Evolutionary conservation across 2,888 invertebrate species (phyloP), one percentile per base, ranked within the genome.

Genomic region (Gryllus longicercus): DNA sequence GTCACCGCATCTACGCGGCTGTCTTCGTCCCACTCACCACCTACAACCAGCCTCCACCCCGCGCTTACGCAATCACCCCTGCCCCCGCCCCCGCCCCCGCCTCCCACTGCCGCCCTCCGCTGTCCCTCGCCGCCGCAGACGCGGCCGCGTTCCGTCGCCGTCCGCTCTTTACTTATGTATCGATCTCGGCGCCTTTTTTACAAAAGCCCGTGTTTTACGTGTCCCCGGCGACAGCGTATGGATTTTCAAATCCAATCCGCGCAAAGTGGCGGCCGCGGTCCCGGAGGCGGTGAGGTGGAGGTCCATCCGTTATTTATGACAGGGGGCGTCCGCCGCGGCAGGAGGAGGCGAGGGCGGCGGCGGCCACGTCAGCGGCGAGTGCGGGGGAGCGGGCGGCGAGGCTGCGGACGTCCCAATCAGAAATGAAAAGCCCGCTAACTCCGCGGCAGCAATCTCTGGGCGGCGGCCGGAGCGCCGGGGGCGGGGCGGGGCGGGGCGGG

Each of bases 181-280:
- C 63, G 63, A 63, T 63, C 63, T 63, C 63, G 63, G 63, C 63
- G 63, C 63, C 63, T 63, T 63, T 63, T 63, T 63, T 63, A 63
- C 63, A 63, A 63, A 63, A 63, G 63, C 63, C 63, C 63, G 63
- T 18, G 63, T 63, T 63, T 63, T 63, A 63, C 63, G 63, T 63
- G 63, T 63, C 63, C 63, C 63, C 63, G 63, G 63, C 63, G 63
- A 63, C 63, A n/a, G 63, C 63, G 63, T 63, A 63, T 63, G 63
- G 63, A 63, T 63, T 63, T 63, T 63, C 63, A 63, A 63, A 63
- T n/a, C 63, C 63, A 63, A 63, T 63, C n/a, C 63, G 63, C 10
- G 63, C 8, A 63, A 63, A 63, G 63, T 63, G 63, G 63, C 63
- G 63, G 63, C 63, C 63, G 63, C 63, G n/a, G 63, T 5, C 63